Conservation (phyloP, 2,797 vertebrate genomes). For the Rhynchonycteris naso region DNA sequence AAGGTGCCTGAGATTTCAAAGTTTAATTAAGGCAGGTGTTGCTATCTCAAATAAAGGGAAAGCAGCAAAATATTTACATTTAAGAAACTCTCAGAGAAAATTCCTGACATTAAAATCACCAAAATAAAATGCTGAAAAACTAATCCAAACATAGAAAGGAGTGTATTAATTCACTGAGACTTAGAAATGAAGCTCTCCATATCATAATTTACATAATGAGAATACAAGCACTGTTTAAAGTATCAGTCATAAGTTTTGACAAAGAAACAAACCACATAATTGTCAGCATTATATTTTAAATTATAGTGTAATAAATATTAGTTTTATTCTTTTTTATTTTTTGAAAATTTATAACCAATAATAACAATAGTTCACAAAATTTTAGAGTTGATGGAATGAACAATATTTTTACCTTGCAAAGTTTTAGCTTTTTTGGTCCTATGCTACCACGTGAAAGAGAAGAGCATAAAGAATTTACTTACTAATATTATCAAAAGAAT, state of each 20-base stretch:
- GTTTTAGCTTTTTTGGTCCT: neutral
- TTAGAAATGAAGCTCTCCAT: neutral
- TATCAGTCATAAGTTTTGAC: neutral
- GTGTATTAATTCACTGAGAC: neutral
- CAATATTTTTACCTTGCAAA: neutral
- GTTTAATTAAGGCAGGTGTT: neutral
- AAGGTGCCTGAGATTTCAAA: neutral
- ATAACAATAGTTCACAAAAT: neutral
- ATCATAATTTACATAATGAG: neutral
- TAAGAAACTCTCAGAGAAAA: neutral
- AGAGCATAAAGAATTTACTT: neutral
- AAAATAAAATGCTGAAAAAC: neutral
- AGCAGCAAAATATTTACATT: neutral
- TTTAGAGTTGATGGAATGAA: neutral
- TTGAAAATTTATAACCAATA: neutral
- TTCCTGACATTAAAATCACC: neutral
- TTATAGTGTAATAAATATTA: neutral
- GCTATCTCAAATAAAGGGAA: neutral
- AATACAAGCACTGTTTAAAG: neutral
- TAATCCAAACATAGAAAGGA: neutral
- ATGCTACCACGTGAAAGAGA: neutral
- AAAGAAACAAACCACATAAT: neutral
- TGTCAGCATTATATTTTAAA: neutral
- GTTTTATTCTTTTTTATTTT: neutral
- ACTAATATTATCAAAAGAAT: neutral